Conservation (phyloP, 2,797 vertebrate species). For the Sylvia borin region DNA sequence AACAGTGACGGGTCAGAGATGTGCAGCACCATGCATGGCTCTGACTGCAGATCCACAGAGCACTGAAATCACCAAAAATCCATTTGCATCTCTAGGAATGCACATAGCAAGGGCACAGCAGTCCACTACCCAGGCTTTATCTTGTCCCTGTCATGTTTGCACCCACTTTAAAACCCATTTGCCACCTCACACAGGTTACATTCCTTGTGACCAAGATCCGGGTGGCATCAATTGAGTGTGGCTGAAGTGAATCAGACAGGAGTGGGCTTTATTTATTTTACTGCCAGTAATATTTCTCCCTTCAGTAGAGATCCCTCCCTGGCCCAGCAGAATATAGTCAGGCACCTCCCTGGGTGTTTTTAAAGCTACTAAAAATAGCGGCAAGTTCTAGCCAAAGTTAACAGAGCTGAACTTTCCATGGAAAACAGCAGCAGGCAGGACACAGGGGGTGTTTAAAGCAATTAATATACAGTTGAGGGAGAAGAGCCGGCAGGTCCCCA, state of each 20-base stretch:
- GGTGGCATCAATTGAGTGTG: too few species aligned
- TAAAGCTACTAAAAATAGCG: conserved; percentile 70
- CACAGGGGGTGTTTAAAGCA: conserved; percentile 30
- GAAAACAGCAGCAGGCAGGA: conserved; percentile 58
- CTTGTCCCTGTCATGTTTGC: neutral
- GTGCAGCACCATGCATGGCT: fast-evolving
- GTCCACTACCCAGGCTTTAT: neutral
- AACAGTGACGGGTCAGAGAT: fast-evolving
- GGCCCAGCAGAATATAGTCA: conserved; percentile 51
- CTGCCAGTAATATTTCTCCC: conserved; percentile 32
- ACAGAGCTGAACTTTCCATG: conserved; percentile 72
- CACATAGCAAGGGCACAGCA: neutral
- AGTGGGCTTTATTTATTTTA: conserved; percentile 28
- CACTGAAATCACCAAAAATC: neutral
- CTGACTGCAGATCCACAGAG: neutral
- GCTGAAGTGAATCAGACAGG: neutral
- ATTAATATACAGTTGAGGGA: conserved; percentile 33
- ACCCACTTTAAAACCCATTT: neutral
- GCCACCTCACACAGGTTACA: neutral
- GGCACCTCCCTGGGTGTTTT: conserved; percentile 69
- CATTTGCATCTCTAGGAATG: neutral
- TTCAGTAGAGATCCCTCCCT: conserved; percentile 20
- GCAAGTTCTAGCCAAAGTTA: conserved; percentile 56
- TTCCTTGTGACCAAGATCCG: neutral
- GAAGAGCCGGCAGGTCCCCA: neutral